These are phyloP conservation scores for Lasioglossum malachurum DNA, from an alignment of 2,888 invertebrate species.

Conservation along the genomic window DNA sequence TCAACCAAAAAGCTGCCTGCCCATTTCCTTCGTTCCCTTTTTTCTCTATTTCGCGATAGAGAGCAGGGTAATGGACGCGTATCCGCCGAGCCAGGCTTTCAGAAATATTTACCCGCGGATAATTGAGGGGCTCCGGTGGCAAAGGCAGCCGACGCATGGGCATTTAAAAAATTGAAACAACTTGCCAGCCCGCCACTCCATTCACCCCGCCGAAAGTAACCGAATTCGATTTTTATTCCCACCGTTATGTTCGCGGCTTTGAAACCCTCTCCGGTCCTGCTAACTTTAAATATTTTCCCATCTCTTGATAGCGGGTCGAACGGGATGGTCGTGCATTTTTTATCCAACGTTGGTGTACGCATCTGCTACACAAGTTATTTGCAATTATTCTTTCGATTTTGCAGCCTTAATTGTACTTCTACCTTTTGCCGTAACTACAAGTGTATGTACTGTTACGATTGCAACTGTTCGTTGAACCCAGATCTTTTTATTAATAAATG, in stretches of 20 bases:
- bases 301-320: background rate
- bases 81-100: background rate
- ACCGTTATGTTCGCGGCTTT: background rate
- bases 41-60: slow-evolving; percentile 9
- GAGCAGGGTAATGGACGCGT: background rate
- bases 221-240: background rate
- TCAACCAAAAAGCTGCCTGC: slow-evolving; percentile 12
- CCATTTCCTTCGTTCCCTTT: background rate
- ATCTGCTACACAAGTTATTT: background rate
- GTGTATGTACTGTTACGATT: no score
- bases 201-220: background rate
- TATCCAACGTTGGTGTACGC: background rate
- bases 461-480: no score
- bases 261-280: background rate
- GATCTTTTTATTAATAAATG: no score
- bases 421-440: no score
- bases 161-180: slow-evolving; percentile 14
- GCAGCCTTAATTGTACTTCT: no score
- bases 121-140: background rate
- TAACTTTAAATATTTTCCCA: background rate
- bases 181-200: background rate
- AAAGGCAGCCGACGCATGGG: background rate
- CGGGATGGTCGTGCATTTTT: background rate
- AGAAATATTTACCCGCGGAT: slow-evolving; percentile 10
- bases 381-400: background rate